Evolutionary conservation across 2,113 vertebrate species (phyloP).

Genomic region (Cryptotis parvus): DNA sequence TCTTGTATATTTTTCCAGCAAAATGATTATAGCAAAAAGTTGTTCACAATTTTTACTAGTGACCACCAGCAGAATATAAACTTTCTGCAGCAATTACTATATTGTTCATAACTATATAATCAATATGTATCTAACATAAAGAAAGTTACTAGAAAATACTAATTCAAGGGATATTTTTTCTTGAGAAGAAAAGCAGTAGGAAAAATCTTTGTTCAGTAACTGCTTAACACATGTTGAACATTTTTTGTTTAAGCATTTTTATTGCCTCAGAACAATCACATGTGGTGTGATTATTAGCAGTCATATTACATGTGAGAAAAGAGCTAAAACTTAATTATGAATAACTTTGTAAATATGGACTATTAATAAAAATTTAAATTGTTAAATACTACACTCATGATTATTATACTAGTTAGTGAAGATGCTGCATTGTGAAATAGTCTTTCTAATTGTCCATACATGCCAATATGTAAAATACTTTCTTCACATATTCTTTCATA

Average conservation of each 20-base stretch:
- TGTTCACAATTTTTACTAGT: not conserved
- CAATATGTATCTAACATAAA: not conserved
- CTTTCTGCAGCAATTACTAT: not conserved
- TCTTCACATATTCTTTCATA: not conserved
- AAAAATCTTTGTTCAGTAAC: not conserved
- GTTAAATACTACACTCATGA: not conserved
- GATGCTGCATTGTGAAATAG: not conserved
- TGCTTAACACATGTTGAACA: not conserved
- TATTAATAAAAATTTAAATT: too few relatives aligned
- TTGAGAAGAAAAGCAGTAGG: not conserved
- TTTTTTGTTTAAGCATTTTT: not conserved
- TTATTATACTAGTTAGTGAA: not conserved
- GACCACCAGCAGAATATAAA: not conserved
- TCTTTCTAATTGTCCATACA: not conserved
- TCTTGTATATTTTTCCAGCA: not conserved
- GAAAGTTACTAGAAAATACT: not conserved
- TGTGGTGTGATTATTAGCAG: not conserved
- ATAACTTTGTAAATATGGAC: too few relatives aligned
- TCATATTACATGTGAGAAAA: not conserved
- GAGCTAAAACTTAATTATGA: not conserved
- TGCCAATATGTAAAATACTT: not conserved
- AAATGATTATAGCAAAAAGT: not conserved
- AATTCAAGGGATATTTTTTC: not conserved
- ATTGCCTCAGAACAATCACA: not conserved
- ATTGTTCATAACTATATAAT: not conserved